Evolutionary conservation across 1,140 invertebrate genomes (phyloP), one percentile per base, ranked within the genome.

Genomic region (silkworm (Bombyx mori)): DNA sequence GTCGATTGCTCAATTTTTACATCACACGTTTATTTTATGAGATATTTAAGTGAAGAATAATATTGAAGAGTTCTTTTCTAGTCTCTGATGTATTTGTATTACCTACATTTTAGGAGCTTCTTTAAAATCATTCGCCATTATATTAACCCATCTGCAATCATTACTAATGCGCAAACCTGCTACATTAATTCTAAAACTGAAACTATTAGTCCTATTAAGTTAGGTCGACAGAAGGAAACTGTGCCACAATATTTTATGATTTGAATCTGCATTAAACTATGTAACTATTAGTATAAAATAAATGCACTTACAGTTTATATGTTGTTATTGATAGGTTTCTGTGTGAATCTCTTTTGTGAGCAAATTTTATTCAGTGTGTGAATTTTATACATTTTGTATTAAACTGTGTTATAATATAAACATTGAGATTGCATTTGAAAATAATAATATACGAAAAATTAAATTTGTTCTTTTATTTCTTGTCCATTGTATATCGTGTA

Each of bases 361-460:
- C 70, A 62, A 75, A 65, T 53, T 42, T 54, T 18, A 66, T 69
- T 71, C 72, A 68, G 66, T 72, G 75, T 81, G 79, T 71, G 71
- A 67, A 70, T 84, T 84, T 86, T 86, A 81, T 86, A 86, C 80
- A 78, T 83, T 86, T 35, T 85, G 73, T 86, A 86, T 79, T 81
- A 77, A 18, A 35, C 62, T 69, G 64, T 84, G 75, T 84, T 84
- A 79, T 35, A 35, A 35, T 35, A 35, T 73, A 82, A 85, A 78
- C 68, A 73, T 83, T 84, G 81, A 84, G 77, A 83, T 80, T 86
- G 79, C 80, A 86, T 86, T 84, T 86, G 74, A 82, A 77, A 69
- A 82, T 67, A 86, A 79, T 81, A 86, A 35, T 72, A 82, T 70
- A 66, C 68, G 69, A 76, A 79, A 78, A 82, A 66, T 67, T 48